Evolutionary conservation across 2,797 vertebrate genomes (phyloP).

Genomic region (Coccyzus lansbergi): DNA sequence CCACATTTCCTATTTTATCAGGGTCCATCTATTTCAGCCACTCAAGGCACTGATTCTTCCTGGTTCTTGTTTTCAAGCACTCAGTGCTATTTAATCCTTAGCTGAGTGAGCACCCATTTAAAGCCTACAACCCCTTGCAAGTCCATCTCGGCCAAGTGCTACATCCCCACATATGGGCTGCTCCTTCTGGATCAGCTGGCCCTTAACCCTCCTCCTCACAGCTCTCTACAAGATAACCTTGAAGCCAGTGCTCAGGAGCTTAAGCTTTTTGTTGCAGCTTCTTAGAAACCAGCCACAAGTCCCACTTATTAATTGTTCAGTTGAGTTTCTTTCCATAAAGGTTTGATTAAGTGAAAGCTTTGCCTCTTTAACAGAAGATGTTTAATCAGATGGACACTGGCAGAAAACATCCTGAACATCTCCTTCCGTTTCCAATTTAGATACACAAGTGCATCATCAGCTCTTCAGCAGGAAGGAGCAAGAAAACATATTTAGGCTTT

Average conservation of each 20-base stretch:
- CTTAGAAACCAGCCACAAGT: background rate
- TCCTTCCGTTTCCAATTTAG: slow-evolving; percentile 39
- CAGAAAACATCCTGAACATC: slow-evolving; percentile 25
- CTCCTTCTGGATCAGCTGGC: background rate
- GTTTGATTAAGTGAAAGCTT: background rate
- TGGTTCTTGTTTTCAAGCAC: background rate
- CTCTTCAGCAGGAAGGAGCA: slow-evolving; percentile 21
- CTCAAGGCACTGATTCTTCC: background rate
- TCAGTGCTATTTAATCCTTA: background rate
- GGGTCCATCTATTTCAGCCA: background rate
- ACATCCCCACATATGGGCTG: background rate
- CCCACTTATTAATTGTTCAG: background rate
- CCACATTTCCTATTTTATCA: background rate
- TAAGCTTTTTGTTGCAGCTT: background rate
- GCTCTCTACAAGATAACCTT: background rate
- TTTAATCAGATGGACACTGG: slow-evolving; percentile 6
- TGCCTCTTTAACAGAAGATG: slow-evolving; percentile 1
- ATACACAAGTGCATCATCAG: background rate
- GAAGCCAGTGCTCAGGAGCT: background rate
- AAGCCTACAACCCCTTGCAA: background rate
- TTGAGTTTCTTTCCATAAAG: background rate
- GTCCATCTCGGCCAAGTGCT: background rate
- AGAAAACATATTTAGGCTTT: background rate
- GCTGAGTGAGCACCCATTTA: background rate
- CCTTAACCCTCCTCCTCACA: background rate